Evolutionary conservation across 2,888 invertebrate genomes (phyloP).

Genomic region (Schrankia costaestrigalis): DNA sequence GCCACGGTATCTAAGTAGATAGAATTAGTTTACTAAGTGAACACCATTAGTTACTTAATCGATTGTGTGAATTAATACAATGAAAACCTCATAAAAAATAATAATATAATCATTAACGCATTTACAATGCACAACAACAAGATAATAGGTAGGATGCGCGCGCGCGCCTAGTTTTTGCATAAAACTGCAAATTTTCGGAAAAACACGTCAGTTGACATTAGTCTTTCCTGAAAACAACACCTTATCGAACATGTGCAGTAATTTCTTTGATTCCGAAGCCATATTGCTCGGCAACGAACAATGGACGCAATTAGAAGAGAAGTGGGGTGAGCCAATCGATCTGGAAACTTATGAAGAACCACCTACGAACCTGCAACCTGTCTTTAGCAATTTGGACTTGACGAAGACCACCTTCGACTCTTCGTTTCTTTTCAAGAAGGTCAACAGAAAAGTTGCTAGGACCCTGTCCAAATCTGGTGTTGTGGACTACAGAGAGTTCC

Average conservation of each 20-base stretch:
- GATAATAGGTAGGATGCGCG: slow-evolving; percentile 19
- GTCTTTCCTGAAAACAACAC: slow-evolving; percentile 8
- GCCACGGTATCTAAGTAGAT: no score
- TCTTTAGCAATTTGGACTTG: slow-evolving; percentile 57
- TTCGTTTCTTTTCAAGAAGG: slow-evolving; percentile 58
- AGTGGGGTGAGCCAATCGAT: slow-evolving; percentile 66
- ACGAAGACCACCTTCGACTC: slow-evolving; percentile 64
- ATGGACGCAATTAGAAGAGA: slow-evolving; percentile 62
- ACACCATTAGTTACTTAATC: no score
- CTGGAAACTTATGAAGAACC: slow-evolving; percentile 60
- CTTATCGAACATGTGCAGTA: slow-evolving; percentile 23
- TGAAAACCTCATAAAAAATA: no score
- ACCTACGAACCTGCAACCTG: slow-evolving; percentile 37
- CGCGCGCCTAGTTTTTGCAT: slow-evolving; percentile 20
- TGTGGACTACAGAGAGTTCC: slow-evolving; percentile 57
- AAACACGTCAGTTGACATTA: slow-evolving; percentile 13
- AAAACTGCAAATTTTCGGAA: slow-evolving; percentile 10
- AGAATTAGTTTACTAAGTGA: no score
- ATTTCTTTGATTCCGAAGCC: slow-evolving; percentile 52
- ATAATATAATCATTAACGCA: no score
- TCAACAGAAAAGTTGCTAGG: slow-evolving; percentile 48
- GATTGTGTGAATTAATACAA: no score
- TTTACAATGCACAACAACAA: no score
- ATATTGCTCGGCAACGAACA: slow-evolving; percentile 63
- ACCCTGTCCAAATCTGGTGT: slow-evolving; percentile 48